Evolutionary conservation across 2,888 invertebrate genomes (phyloP).

Genomic region (Seira musarum): DNA sequence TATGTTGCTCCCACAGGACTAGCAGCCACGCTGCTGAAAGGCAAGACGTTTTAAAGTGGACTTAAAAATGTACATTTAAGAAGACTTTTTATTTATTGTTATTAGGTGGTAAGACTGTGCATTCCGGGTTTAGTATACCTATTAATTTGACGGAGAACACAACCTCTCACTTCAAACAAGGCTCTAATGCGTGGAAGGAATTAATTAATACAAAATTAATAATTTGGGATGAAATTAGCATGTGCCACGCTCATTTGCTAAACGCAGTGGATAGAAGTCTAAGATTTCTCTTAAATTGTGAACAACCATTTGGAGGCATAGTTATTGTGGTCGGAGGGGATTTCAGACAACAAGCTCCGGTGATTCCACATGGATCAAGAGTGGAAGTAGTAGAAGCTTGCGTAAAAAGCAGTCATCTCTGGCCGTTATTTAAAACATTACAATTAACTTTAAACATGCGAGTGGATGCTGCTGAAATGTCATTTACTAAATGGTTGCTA

Average conservation of each 20-base stretch:
- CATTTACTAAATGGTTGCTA: conserved; percentile 6
- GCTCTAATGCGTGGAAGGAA: not conserved
- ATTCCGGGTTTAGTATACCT: conserved; percentile 69
- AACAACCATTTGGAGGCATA: conserved; percentile 61
- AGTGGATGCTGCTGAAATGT: not conserved
- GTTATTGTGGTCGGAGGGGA: conserved; percentile 63
- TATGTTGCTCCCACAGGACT: conserved; percentile 63
- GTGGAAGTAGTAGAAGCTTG: not conserved
- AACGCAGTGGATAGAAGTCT: conserved; percentile 37
- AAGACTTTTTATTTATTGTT: no score
- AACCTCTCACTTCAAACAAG: conserved; percentile 4
- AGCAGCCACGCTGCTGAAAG: conserved; percentile 60
- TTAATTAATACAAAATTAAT: not conserved
- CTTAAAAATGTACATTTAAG: no score
- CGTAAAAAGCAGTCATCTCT: not conserved
- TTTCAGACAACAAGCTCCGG: conserved; percentile 62
- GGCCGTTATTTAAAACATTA: not conserved
- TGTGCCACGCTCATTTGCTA: conserved; percentile 49
- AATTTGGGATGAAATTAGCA: conserved; percentile 18
- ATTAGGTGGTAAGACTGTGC: conserved; percentile 70
- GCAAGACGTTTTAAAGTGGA: no score
- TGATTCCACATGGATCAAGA: conserved; percentile 43
- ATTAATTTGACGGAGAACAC: conserved; percentile 52
- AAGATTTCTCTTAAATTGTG: conserved; percentile 25
- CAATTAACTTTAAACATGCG: not conserved